These are phyloP conservation scores for Cantharis rustica DNA, from an alignment of 2,888 invertebrate genomes.

Conservation along the genomic window DNA sequence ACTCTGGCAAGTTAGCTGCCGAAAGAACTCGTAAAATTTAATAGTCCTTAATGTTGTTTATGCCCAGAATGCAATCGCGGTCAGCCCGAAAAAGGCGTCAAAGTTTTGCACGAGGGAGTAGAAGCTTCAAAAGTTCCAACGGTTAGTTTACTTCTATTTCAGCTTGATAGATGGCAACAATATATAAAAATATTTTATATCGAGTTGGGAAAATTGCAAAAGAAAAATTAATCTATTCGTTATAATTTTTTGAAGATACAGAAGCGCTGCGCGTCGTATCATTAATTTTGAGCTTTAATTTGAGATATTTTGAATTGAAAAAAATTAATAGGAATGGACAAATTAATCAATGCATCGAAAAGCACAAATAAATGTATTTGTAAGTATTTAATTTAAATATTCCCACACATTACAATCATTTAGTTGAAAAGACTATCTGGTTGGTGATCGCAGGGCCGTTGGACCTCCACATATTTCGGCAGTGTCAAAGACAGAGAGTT, in stretches of 20 bases:
- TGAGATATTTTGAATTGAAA: not conserved
- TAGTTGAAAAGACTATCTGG: constrained; percentile 30
- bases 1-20: not conserved
- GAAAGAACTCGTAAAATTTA: not conserved
- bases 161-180: not conserved
- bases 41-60: not conserved
- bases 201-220: not conserved
- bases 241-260: not conserved
- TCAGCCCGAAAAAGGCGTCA: not conserved
- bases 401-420: constrained; percentile 32
- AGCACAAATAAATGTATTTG: constrained; percentile 7
- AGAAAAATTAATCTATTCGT: not conserved
- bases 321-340: not conserved
- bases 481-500: constrained; percentile 50
- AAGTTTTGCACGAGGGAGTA: not conserved
- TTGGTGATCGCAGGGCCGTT: constrained; percentile 26
- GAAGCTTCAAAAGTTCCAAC: not conserved
- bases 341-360: not conserved
- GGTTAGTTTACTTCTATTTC: not conserved
- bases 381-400: constrained; percentile 30
- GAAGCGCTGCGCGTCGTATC: not conserved
- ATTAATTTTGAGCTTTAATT: not conserved
- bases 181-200: not conserved
- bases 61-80: not conserved
- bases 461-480: constrained; percentile 47